Percentiles rank a stretch among this genome's conserved stretches.
phyloP scores from a whole-genome alignment of 2,113 vertebrate species.

The Callipepla squamata region DNA sequence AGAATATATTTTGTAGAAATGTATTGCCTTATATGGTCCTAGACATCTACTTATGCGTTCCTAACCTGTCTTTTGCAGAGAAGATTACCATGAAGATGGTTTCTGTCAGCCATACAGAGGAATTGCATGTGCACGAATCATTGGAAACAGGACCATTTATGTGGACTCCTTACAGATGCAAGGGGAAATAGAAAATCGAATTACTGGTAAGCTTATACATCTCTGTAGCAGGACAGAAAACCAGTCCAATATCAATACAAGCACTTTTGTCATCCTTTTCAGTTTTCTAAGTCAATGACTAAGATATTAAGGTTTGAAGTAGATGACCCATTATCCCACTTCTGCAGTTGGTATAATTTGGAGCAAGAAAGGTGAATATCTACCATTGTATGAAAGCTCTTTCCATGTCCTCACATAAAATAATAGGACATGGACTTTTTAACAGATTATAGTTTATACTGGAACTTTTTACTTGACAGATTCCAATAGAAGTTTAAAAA shows the following conservation, averaged over 20 bases:
- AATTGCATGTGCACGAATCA: constrained; percentile 95
- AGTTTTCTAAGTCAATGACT: background rate
- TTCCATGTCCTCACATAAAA: background rate
- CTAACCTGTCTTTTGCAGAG: constrained; percentile 68
- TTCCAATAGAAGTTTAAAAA: background rate
- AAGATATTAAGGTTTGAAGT: background rate
- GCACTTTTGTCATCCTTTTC: background rate
- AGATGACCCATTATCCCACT: background rate
- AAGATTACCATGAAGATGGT: constrained; percentile 88
- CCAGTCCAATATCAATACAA: background rate
- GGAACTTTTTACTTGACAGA: background rate
- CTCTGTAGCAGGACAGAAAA: background rate
- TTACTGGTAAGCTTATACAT: constrained; percentile 84
- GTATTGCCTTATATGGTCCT: background rate
- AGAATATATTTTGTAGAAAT: background rate
- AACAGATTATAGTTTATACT: background rate
- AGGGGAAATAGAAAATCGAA: constrained; percentile 96
- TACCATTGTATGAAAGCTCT: background rate
- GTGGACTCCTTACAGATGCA: constrained; percentile 98
- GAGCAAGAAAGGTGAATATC: background rate
- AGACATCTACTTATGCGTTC: constrained; percentile 20
- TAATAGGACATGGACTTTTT: background rate
- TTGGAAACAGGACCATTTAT: constrained; percentile 96
- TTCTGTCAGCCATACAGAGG: constrained; percentile 97
- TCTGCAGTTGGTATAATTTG: background rate